Evolutionary conservation across 2,797 vertebrate species (phyloP).

Genomic region (Aselliscus stoliczkanus): DNA sequence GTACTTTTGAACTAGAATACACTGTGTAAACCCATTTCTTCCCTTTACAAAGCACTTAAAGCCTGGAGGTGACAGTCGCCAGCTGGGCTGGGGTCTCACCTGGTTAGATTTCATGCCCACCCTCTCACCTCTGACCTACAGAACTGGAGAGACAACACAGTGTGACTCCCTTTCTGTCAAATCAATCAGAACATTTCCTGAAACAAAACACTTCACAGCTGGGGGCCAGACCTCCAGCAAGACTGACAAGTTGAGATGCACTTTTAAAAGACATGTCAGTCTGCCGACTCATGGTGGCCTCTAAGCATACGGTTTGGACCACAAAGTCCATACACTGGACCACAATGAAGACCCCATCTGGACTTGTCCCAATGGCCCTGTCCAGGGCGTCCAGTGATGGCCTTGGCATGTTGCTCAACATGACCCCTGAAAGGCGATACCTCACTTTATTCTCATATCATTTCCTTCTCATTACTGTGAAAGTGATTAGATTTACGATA

Average conservation of each 20-base stretch:
- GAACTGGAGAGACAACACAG: fast-evolving
- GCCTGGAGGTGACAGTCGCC: neutral
- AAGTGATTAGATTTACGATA: neutral
- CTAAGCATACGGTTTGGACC: neutral
- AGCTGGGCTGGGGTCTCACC: neutral
- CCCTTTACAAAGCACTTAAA: neutral
- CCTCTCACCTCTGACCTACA: neutral
- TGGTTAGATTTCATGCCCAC: fast-evolving
- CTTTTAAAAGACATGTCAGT: neutral
- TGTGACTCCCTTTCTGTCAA: neutral
- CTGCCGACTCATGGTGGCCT: neutral
- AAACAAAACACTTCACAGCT: fast-evolving
- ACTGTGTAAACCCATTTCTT: neutral
- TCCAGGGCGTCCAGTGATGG: fast-evolving
- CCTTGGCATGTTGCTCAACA: fast-evolving
- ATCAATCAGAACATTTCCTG: neutral
- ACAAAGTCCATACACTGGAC: no score
- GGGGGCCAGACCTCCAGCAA: neutral
- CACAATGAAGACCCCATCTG: neutral
- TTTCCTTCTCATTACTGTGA: neutral
- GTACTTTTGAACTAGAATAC: neutral
- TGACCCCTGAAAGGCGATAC: neutral
- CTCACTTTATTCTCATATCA: no score
- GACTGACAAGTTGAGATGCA: neutral
- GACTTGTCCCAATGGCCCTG: fast-evolving